phyloP scores from a whole-genome alignment of 2,888 invertebrate species.

The Himalopsyche tibetana region DNA sequence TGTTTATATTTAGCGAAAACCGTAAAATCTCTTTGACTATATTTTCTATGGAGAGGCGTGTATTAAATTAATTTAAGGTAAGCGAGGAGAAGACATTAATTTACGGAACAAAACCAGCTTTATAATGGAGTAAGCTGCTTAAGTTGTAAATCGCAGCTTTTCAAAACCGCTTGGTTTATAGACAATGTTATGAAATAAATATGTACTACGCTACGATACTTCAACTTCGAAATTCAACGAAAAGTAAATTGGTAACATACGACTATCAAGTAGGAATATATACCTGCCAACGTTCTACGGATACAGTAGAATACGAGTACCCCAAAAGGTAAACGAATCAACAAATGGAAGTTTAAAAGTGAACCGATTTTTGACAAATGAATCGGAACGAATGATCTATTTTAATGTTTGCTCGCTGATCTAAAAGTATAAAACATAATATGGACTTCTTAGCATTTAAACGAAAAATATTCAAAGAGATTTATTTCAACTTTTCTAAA shows the following conservation, averaged over 20 bases:
- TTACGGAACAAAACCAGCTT: slow-evolving; percentile 33
- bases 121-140: slow-evolving; percentile 19
- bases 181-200: slow-evolving; percentile 22
- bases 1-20: slow-evolving; percentile 40
- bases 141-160: slow-evolving; percentile 27
- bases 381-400: too few relatives aligned
- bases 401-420: too few relatives aligned
- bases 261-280: too few relatives aligned
- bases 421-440: too few relatives aligned
- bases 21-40: slow-evolving; percentile 41
- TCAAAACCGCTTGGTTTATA: slow-evolving; percentile 38
- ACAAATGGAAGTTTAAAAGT: too few relatives aligned
- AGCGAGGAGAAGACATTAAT: slow-evolving; percentile 42
- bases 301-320: too few relatives aligned
- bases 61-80: slow-evolving; percentile 40
- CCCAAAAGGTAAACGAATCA: too few relatives aligned
- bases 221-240: background rate
- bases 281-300: too few relatives aligned
- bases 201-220: slow-evolving; percentile 1
- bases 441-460: too few relatives aligned
- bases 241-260: background rate
- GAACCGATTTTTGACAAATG: too few relatives aligned
- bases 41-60: slow-evolving; percentile 31
- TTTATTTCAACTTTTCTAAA: too few relatives aligned
- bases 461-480: too few relatives aligned